These are phyloP conservation scores for Nephila pilipes DNA, from an alignment of 1,140 invertebrate species.

Conservation along the genomic window DNA sequence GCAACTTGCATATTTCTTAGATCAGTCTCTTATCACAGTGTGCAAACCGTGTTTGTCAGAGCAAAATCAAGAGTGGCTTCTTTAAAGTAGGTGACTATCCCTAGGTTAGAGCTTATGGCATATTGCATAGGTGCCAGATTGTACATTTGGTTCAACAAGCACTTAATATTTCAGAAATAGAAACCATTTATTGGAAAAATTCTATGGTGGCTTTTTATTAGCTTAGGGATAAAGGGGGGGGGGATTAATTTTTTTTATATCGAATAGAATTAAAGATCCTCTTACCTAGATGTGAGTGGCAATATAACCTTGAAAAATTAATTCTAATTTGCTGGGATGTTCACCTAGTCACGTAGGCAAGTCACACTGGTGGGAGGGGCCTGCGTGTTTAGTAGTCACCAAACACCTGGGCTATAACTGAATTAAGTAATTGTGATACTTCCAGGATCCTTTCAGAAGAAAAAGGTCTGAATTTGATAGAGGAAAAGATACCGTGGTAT, in stretches of 20 bases:
- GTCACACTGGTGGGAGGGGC: neutral
- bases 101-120: neutral
- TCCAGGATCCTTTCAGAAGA: no score
- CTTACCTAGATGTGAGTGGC: neutral
- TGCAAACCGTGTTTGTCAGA: neutral
- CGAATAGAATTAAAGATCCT: slow-evolving; percentile 4
- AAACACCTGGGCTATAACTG: no score
- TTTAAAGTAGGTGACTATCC: neutral
- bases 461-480: no score
- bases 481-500: no score
- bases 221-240: neutral
- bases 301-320: neutral
- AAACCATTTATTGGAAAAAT: neutral
- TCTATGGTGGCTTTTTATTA: neutral
- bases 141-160: neutral
- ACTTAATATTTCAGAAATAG: neutral
- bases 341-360: neutral
- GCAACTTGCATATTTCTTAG: neutral
- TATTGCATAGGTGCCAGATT: neutral
- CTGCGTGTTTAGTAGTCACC: no score
- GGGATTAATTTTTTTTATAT: neutral
- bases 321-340: neutral
- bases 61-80: no score
- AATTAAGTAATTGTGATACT: no score
- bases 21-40: neutral